phyloP scores from a whole-genome alignment of 2,888 invertebrate genomes.

The Drosophila limbata region DNA sequence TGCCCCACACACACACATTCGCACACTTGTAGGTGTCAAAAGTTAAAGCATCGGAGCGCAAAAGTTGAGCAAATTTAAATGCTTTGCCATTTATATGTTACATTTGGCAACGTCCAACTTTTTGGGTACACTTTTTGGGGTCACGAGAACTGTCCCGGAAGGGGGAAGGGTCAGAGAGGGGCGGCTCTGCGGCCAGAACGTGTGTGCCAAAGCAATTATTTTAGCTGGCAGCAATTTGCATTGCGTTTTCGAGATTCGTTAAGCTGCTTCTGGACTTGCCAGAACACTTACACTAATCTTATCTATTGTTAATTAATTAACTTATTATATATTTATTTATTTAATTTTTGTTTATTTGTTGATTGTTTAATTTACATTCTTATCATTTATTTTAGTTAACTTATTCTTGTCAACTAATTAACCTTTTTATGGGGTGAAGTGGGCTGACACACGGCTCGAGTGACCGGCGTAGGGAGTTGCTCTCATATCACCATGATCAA shows the following conservation, averaged over 20 bases:
- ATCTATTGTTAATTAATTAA: too few species aligned
- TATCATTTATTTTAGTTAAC: too few species aligned
- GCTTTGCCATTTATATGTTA: constrained; percentile 43
- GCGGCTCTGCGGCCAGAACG: constrained; percentile 18
- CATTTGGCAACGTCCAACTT: constrained; percentile 21
- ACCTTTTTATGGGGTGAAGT: too few species aligned
- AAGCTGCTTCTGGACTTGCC: constrained; percentile 37
- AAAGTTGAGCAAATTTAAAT: constrained; percentile 80
- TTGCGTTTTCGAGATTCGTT: constrained; percentile 48
- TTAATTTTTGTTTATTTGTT: too few species aligned
- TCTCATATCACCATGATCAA: too few species aligned
- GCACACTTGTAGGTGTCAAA: constrained; percentile 67
- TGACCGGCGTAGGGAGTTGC: too few species aligned
- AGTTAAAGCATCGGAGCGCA: constrained; percentile 79
- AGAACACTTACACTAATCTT: too few species aligned
- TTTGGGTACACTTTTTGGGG: constrained; percentile 15
- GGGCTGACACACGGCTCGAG: too few species aligned
- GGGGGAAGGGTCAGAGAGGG: not conserved
- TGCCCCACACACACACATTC: constrained; percentile 1
- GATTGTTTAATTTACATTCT: too few species aligned
- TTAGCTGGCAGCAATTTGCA: constrained; percentile 78
- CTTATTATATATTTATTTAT: too few species aligned
- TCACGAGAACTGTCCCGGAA: not conserved
- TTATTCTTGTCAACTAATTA: too few species aligned
- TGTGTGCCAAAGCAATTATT: constrained; percentile 80